phyloP scores from a whole-genome alignment of 2,888 invertebrate species.

The Azorinus chamasolen region DNA sequence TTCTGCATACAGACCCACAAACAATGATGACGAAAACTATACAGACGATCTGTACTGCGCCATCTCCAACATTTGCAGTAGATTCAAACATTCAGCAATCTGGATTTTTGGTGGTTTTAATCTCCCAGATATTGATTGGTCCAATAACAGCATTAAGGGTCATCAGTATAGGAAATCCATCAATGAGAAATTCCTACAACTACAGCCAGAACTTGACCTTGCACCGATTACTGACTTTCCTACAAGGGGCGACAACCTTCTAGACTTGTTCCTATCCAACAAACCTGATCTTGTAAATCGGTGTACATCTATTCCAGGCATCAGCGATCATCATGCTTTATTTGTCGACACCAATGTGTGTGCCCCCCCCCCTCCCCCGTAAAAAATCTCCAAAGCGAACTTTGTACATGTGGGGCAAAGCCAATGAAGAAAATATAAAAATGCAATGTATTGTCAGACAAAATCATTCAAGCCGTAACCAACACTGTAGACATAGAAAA shows the following conservation, averaged over 20 bases:
- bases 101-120: constrained; percentile 37
- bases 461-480: no score
- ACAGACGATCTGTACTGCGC: background rate
- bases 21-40: constrained; percentile 21
- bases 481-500: background rate
- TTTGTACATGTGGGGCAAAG: constrained; percentile 18
- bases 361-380: background rate
- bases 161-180: constrained; percentile 29
- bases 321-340: constrained; percentile 46
- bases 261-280: constrained; percentile 38
- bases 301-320: constrained; percentile 15
- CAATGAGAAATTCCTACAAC: constrained; percentile 19
- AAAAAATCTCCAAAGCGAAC: constrained; percentile 5
- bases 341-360: constrained; percentile 10
- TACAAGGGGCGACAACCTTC: constrained; percentile 17
- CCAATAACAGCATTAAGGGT: constrained; percentile 16
- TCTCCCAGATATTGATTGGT: constrained; percentile 39
- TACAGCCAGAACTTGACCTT: constrained; percentile 14
- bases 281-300: constrained; percentile 20
- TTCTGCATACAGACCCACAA: constrained; percentile 25
- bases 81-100: constrained; percentile 13
- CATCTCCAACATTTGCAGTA: background rate
- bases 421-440: no score
- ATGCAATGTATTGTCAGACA: no score
- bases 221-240: constrained; percentile 18